Conservation (phyloP, 2,113 vertebrate genomes). For the Malurus cyaneus region DNA sequence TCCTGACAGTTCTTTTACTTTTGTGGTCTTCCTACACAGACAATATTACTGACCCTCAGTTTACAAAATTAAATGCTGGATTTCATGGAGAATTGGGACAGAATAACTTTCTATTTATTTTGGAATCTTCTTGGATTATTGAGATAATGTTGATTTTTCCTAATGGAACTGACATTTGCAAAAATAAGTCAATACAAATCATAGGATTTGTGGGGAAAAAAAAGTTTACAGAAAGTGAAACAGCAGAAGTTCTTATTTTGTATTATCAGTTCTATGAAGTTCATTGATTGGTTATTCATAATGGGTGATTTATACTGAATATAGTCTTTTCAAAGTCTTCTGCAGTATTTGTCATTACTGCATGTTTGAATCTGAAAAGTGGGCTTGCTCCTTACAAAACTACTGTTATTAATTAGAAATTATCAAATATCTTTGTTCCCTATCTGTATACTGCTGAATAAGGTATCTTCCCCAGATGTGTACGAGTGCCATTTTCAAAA, state of each 20-base stretch:
- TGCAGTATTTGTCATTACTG: not conserved
- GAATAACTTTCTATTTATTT: not conserved
- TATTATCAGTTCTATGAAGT: not conserved
- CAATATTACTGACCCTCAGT: not conserved
- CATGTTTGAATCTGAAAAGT: not conserved
- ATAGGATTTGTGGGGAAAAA: not conserved
- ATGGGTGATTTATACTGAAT: not conserved
- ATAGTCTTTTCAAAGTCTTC: not conserved
- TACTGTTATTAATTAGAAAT: not conserved
- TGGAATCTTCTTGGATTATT: not conserved
- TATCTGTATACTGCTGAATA: not conserved
- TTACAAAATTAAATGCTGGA: conserved; percentile 5
- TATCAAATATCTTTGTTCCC: not conserved
- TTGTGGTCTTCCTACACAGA: not conserved
- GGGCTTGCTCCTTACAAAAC: not conserved
- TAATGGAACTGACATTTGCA: not conserved
- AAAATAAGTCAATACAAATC: not conserved
- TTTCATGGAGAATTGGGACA: not conserved
- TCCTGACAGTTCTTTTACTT: not conserved
- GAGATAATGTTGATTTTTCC: not conserved
- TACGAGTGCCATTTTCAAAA: not conserved
- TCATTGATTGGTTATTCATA: not conserved
- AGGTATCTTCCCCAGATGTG: not conserved
- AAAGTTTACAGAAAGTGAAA: not conserved
- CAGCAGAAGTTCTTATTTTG: not conserved